phyloP scores from a whole-genome alignment of 2,888 invertebrate species.

The Callyntrura guangdongensis region DNA sequence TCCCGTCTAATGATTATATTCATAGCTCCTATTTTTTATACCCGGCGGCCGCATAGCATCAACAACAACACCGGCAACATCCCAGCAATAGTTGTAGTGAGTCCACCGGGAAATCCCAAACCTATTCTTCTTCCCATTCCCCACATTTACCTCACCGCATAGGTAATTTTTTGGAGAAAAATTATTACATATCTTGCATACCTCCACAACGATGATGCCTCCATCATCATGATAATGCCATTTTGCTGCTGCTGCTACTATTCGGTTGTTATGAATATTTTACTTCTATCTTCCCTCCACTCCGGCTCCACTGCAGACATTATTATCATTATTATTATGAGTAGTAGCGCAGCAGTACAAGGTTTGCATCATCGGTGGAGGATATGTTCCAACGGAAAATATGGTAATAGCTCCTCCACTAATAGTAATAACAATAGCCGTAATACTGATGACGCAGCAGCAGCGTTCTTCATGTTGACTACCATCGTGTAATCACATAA shows the following conservation, averaged over 20 bases:
- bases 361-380: not conserved
- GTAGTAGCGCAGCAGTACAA: not conserved
- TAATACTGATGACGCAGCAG: not conserved
- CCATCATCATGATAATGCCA: too few relatives aligned
- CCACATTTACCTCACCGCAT: not conserved
- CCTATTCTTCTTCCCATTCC: not conserved
- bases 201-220: too few relatives aligned
- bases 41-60: not conserved
- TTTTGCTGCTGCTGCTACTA: too few relatives aligned
- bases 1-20: not conserved
- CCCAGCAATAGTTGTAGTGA: not conserved
- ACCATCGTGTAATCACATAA: not conserved
- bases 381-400: not conserved
- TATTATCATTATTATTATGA: not conserved
- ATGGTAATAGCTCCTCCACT: slow-evolving; percentile 8
- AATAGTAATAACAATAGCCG: not conserved
- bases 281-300: not conserved
- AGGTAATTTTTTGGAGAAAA: not conserved
- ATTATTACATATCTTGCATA: too few relatives aligned
- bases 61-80: not conserved
- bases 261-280: not conserved
- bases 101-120: slow-evolving; percentile 7
- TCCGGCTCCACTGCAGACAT: not conserved
- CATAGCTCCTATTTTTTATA: not conserved
- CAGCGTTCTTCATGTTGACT: not conserved